Evolutionary conservation across 2,113 vertebrate species (phyloP), one percentile per base, ranked within the genome.

Genomic region (Hymenochirus boettgeri): DNA sequence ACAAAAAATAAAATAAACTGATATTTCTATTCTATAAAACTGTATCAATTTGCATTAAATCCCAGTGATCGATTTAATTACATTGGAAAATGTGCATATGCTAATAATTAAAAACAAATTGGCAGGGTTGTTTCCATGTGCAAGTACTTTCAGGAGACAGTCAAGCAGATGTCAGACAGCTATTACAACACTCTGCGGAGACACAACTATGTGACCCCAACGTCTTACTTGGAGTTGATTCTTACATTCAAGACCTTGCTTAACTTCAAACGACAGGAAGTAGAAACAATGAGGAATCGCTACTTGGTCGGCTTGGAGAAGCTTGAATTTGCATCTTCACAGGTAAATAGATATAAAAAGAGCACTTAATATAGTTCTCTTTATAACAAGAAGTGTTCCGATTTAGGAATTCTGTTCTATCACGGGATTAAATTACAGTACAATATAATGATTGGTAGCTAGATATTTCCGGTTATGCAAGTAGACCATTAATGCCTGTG

Each of bases 191-290:
- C 63, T 0, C 81, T 97, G 69, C 85, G 80, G 61, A 88, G 95
- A 39, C 83, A 92, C 79, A 94, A 98, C 80, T 98, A 98, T 0
- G 92, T 96, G 47, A 98, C 94, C 0, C 95, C 95, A 15, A 90
- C 92, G 1, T 98, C 95, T 48, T 97, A 97, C 69, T 83, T 97
- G 1, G 93, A 97, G 25, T 69, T 98, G 61, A 96, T 98, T 54
- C 89, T 93, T 45, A 98, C 95, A 62, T 97, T 91, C 73, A 97
- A 97, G 75, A 62, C 81, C 0, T 79, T 97, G 21, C 78, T 98
- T 24, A 89, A 78, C 1, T 76, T 62, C 33, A 95, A 93, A 79
- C 89, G 94, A 66, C 80, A 79, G 2, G 91, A 96, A 71, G 89
- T 95, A 23, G 82, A 91, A 27, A 85, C 33, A 3, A 87, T 90